Evolutionary conservation across 2,113 vertebrate species (phyloP).

Genomic region (Eurystomus gularis): DNA sequence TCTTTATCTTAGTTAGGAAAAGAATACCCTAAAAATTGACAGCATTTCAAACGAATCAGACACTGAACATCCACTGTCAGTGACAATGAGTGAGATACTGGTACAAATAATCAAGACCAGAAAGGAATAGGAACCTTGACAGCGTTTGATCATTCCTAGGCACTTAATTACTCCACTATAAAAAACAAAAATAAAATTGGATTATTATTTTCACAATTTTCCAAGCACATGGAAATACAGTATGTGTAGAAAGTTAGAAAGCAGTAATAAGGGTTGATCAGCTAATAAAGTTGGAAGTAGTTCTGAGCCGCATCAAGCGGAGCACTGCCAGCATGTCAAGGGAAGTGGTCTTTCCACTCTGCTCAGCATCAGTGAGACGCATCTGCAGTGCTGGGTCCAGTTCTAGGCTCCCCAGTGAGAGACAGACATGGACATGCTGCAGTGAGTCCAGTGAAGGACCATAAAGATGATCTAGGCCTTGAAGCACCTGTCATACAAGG

Average conservation of each 20-base stretch:
- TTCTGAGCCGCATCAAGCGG: neutral
- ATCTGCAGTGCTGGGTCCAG: neutral
- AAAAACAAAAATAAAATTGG: neutral
- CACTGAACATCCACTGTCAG: neutral
- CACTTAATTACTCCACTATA: neutral
- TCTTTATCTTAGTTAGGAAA: neutral
- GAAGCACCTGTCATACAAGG: neutral
- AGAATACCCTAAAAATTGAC: neutral
- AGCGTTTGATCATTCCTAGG: neutral
- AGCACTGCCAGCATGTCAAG: neutral
- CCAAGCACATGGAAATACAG: neutral
- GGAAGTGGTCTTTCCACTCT: neutral
- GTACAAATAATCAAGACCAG: neutral
- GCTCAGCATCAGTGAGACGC: neutral
- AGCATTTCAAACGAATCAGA: neutral
- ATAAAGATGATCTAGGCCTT: neutral
- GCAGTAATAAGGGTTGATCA: neutral
- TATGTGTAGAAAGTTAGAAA: neutral
- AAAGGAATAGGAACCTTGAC: neutral
- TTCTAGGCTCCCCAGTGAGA: neutral
- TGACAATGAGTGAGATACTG: neutral
- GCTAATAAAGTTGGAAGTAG: neutral
- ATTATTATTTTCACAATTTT: neutral
- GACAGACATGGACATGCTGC: neutral
- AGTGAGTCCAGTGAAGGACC: neutral